A percentile compares a stretch with the other conserved stretches of the same genome.
Conservation (phyloP, 2,113 vertebrate genomes). For the Sander lucioperca region DNA sequence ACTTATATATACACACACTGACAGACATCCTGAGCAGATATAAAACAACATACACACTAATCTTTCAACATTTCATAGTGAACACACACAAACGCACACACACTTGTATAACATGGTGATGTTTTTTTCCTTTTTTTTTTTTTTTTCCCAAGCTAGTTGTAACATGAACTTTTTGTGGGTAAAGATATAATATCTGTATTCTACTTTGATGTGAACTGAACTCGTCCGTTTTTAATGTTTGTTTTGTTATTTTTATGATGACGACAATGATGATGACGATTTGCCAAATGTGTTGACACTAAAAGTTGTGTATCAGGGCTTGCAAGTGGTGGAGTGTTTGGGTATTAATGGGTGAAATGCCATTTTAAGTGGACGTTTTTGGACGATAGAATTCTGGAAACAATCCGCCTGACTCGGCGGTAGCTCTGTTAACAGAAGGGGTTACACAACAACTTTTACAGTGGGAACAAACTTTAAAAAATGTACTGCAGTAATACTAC, state of each 20-base stretch:
- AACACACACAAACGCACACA: constrained; percentile 12
- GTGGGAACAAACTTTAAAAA: constrained; percentile 18
- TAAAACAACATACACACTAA: constrained; percentile 30
- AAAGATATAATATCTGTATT: constrained; percentile 80
- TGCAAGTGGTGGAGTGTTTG: constrained; percentile 71
- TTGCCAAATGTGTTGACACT: constrained; percentile 89
- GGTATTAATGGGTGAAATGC: constrained; percentile 76
- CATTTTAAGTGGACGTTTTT: constrained; percentile 17
- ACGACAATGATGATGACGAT: constrained; percentile 74
- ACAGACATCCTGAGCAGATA: constrained; percentile 34
- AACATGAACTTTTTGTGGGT: constrained; percentile 93
- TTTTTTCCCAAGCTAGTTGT: constrained; percentile 89
- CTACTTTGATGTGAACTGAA: constrained; percentile 81
- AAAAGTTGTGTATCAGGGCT: constrained; percentile 79
- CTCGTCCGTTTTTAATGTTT: constrained; percentile 90
- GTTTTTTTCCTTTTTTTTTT: constrained; percentile 71
- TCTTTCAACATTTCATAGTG: constrained; percentile 28
- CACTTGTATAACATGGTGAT: constrained; percentile 83
- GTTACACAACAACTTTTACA: constrained; percentile 4
- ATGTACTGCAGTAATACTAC: constrained; percentile 12
- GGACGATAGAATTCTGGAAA: constrained; percentile 37
- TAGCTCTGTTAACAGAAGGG: constrained; percentile 19
- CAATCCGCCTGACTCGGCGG: background rate
- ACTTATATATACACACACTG: constrained; percentile 19
- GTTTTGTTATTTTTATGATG: constrained; percentile 85